phyloP scores from a whole-genome alignment of 1,140 invertebrate genomes.

The Temnothorax nylanderi region DNA sequence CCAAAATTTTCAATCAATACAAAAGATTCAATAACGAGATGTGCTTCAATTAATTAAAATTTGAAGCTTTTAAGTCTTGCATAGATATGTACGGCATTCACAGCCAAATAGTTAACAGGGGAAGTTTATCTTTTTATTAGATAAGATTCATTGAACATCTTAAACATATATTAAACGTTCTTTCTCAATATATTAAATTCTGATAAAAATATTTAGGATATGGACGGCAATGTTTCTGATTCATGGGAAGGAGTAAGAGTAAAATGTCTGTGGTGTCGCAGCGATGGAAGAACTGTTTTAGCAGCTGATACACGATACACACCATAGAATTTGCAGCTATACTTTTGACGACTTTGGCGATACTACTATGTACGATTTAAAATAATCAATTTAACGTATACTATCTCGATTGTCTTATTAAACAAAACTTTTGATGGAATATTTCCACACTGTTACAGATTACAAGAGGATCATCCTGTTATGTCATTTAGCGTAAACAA shows the following conservation, averaged over 20 bases:
- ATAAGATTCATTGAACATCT: constrained; percentile 5
- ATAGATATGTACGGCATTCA: too few relatives aligned
- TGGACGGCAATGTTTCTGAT: constrained; percentile 95
- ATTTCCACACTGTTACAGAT: constrained; percentile 84
- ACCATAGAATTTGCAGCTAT: constrained; percentile 96
- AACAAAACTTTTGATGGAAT: constrained; percentile 43
- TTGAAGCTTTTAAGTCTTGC: background rate
- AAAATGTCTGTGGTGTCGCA: constrained; percentile 95
- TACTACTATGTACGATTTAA: constrained; percentile 91
- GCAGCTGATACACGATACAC: constrained; percentile 94
- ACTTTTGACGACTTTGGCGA: constrained; percentile 95
- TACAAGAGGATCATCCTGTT: constrained; percentile 98
- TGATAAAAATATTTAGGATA: constrained; percentile 85
- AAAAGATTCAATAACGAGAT: background rate
- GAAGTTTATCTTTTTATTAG: too few relatives aligned
- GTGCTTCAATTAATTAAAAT: background rate
- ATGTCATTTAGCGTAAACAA: constrained; percentile 98
- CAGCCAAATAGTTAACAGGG: too few relatives aligned
- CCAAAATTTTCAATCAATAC: background rate
- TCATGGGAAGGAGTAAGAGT: constrained; percentile 99
- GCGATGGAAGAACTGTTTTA: constrained; percentile 96
- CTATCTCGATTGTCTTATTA: background rate
- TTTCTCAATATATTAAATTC: background rate
- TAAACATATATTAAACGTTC: constrained; percentile 5
- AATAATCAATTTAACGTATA: background rate